These are phyloP conservation scores for Megalurothrips usitatus DNA, from an alignment of 2,888 invertebrate genomes.

Conservation along the genomic window DNA sequence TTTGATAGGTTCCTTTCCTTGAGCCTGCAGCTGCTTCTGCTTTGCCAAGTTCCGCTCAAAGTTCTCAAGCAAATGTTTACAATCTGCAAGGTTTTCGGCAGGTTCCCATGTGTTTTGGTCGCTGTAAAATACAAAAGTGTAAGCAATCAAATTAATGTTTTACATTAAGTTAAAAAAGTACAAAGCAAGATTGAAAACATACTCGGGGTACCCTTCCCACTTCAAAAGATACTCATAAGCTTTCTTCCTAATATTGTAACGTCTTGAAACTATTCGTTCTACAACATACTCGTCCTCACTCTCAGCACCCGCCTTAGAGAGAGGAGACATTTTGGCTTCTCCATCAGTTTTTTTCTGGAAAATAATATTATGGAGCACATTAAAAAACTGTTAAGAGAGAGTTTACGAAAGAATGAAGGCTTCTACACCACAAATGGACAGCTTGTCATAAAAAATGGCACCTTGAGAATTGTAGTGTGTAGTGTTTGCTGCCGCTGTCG, in stretches of 20 bases:
- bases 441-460: background rate
- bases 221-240: constrained; percentile 79
- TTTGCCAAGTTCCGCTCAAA: constrained; percentile 74
- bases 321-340: background rate
- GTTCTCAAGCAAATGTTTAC: constrained; percentile 70
- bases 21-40: constrained; percentile 51
- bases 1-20: constrained; percentile 39
- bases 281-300: constrained; percentile 64
- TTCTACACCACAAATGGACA: no score
- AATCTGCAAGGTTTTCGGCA: constrained; percentile 67
- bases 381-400: background rate
- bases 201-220: constrained; percentile 77
- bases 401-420: no score
- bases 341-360: constrained; percentile 12
- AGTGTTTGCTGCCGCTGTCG: constrained; percentile 1
- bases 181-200: constrained; percentile 44
- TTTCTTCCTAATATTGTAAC: constrained; percentile 68
- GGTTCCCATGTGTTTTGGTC: constrained; percentile 85
- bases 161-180: background rate
- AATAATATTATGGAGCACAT: background rate
- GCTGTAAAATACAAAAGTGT: constrained; percentile 45
- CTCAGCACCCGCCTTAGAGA: constrained; percentile 31
- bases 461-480: background rate
- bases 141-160: background rate
- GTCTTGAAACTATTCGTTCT: constrained; percentile 77